phyloP scores from a whole-genome alignment of 2,888 invertebrate species.

The Xestia c-nigrum region DNA sequence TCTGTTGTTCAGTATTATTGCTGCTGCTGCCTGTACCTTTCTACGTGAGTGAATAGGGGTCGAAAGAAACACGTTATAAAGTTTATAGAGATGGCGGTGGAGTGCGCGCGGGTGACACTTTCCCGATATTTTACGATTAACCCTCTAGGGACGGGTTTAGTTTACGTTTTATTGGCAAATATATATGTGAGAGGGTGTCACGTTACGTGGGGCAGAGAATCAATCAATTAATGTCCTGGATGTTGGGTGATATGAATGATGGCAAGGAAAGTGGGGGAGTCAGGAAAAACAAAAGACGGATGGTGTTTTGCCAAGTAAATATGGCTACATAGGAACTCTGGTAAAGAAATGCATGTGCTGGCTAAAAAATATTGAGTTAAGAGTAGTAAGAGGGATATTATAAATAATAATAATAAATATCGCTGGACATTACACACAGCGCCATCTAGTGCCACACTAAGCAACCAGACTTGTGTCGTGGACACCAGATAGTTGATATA shows the following conservation, averaged over 20 bases:
- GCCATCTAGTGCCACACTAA: too few relatives aligned
- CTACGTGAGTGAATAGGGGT: constrained; percentile 44
- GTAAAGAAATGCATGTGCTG: not conserved
- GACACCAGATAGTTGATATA: too few relatives aligned
- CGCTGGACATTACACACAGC: too few relatives aligned
- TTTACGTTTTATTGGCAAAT: constrained; percentile 52
- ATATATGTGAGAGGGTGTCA: constrained; percentile 17
- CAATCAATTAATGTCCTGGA: constrained; percentile 17
- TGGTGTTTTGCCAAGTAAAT: not conserved
- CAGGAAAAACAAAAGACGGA: not conserved
- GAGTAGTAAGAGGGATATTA: too few relatives aligned
- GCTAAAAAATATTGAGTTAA: not conserved
- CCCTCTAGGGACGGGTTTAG: constrained; percentile 38
- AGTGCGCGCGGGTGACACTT: constrained; percentile 49
- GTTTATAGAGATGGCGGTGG: constrained; percentile 45
- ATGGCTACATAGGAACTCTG: not conserved
- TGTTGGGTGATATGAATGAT: constrained; percentile 1
- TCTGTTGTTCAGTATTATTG: not conserved
- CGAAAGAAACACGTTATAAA: constrained; percentile 45
- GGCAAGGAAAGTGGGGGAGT: not conserved
- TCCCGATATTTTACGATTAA: constrained; percentile 56
- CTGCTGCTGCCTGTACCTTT: not conserved
- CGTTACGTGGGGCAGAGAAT: constrained; percentile 3
- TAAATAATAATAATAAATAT: too few relatives aligned
- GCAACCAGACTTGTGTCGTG: too few relatives aligned